Conservation (phyloP, 2,888 invertebrate genomes). For the Chrysolina oricalcia region DNA sequence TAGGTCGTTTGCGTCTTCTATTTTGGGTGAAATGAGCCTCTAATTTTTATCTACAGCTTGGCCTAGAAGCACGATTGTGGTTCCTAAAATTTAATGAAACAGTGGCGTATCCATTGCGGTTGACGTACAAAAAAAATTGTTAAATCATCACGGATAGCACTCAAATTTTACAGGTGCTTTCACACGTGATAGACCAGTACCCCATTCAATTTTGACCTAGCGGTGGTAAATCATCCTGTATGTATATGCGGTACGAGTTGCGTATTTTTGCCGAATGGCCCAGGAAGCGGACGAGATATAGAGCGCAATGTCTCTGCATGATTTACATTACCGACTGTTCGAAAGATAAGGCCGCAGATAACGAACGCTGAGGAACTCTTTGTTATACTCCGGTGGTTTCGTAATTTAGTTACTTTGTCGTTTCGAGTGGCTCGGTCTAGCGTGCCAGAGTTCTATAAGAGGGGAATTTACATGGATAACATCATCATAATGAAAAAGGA, state of each 20-base stretch:
- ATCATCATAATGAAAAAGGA: not conserved
- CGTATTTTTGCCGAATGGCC: constrained; percentile 45
- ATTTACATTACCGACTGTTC: constrained; percentile 49
- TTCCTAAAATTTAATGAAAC: no score
- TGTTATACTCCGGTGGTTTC: constrained; percentile 28
- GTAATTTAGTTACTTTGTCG: constrained; percentile 32
- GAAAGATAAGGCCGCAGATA: constrained; percentile 45
- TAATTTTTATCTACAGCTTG: no score
- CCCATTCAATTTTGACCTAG: no score
- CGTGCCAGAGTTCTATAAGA: not conserved
- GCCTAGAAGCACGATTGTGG: no score
- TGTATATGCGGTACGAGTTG: constrained; percentile 32
- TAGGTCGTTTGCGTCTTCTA: no score
- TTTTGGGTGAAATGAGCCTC: no score
- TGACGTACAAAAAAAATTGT: no score
- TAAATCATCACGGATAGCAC: no score
- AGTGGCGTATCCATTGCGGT: no score
- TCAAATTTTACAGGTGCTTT: no score
- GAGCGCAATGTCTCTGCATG: constrained; percentile 40
- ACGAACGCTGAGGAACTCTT: constrained; percentile 38
- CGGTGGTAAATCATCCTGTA: no score
- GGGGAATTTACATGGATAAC: not conserved
- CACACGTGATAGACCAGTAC: no score
- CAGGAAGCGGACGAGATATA: constrained; percentile 48
- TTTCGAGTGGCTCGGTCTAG: constrained; percentile 24